Evolutionary conservation across 2,888 invertebrate species (phyloP).

Genomic region (Lochmaea capreae): DNA sequence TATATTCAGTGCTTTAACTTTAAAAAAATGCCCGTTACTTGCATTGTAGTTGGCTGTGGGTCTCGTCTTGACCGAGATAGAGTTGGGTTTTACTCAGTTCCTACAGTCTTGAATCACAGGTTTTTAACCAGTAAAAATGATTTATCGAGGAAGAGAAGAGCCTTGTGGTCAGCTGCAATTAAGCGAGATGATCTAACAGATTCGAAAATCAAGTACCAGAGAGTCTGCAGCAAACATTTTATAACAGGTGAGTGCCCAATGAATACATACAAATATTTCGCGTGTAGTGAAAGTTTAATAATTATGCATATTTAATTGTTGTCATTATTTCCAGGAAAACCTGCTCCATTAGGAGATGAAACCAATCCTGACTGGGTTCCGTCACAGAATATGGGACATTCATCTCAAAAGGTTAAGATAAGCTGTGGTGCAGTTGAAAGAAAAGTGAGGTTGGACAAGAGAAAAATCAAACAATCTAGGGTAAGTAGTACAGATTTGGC

Average conservation of each 20-base stretch:
- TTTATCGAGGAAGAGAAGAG: conserved; percentile 24
- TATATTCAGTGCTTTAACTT: conserved; percentile 12
- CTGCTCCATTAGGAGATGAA: conserved; percentile 26
- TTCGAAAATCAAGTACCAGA: conserved; percentile 30
- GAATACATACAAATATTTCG: conserved; percentile 15
- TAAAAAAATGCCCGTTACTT: conserved; percentile 33
- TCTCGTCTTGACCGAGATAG: conserved; percentile 25
- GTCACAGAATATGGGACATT: conserved; percentile 32
- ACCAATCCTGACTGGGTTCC: conserved; percentile 35
- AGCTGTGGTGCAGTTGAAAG: conserved; percentile 17
- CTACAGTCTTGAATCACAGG: conserved; percentile 21
- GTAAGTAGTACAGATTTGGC: conserved; percentile 18
- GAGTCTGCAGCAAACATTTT: conserved; percentile 35
- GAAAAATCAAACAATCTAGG: conserved; percentile 15
- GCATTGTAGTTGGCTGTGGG: conserved; percentile 31
- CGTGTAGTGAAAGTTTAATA: conserved; percentile 9
- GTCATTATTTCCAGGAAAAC: conserved; percentile 27
- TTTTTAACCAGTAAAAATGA: conserved; percentile 22
- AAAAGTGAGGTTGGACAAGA: conserved; percentile 22
- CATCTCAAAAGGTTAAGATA: conserved; percentile 13
- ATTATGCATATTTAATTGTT: not conserved
- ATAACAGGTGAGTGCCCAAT: conserved; percentile 7
- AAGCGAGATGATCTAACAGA: conserved; percentile 30
- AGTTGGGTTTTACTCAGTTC: conserved; percentile 24
- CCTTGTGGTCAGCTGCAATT: conserved; percentile 30